Evolutionary conservation across 2,113 vertebrate genomes (phyloP).

Genomic region (Hiodon tergisus): DNA sequence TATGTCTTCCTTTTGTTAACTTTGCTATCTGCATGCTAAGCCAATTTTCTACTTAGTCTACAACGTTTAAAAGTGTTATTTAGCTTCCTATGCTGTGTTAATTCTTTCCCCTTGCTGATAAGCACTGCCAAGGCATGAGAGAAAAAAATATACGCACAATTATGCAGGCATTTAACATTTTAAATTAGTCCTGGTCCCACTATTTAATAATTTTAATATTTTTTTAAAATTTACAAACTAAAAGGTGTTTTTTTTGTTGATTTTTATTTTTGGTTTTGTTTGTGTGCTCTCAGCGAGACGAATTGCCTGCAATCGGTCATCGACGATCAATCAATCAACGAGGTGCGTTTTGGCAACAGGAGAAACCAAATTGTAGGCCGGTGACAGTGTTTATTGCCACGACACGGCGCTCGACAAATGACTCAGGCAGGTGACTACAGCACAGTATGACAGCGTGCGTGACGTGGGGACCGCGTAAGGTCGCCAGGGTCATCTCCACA

Average conservation of each 20-base stretch:
- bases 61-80: conserved; percentile 72
- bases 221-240: conserved; percentile 18
- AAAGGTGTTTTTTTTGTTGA: background rate
- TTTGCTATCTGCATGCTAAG: conserved; percentile 77
- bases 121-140: conserved; percentile 39
- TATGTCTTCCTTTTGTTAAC: conserved; percentile 76
- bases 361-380: too few relatives aligned
- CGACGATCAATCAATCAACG: too few relatives aligned
- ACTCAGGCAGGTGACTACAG: background rate
- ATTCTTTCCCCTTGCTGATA: conserved; percentile 66
- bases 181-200: conserved; percentile 43
- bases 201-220: conserved; percentile 41
- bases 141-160: conserved; percentile 58
- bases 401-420: too few relatives aligned
- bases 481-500: background rate
- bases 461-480: background rate
- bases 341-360: too few relatives aligned
- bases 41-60: conserved; percentile 90
- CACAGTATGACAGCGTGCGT: background rate
- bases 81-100: conserved; percentile 70
- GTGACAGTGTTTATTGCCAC: too few relatives aligned
- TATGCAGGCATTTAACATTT: conserved; percentile 57
- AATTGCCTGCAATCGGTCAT: too few relatives aligned
- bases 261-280: background rate
- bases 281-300: background rate